Percentiles rank a stretch among this genome's conserved stretches.
Conservation (phyloP, 2,113 vertebrate species). For the Equus przewalskii region DNA sequence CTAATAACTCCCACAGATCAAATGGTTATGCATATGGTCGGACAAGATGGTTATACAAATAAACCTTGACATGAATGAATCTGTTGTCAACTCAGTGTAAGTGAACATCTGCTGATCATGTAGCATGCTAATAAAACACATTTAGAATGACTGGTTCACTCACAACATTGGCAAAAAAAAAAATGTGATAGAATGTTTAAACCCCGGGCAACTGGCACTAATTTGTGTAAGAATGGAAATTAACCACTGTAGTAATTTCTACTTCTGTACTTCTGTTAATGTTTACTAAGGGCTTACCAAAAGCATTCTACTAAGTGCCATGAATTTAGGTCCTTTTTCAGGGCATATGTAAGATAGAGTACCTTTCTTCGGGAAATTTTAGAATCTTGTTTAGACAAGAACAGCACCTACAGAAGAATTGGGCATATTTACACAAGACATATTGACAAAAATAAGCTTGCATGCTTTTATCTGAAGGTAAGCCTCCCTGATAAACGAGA, state of each 20-base stretch:
- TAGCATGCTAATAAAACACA: conserved; percentile 15
- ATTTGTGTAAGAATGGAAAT: not conserved
- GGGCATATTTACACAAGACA: not conserved
- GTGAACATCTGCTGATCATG: conserved; percentile 59
- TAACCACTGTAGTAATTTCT: not conserved
- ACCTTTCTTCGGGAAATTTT: not conserved
- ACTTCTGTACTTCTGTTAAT: not conserved
- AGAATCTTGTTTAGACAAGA: not conserved
- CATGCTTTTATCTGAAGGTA: not conserved
- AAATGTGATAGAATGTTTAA: not conserved
- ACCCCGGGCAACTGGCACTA: not conserved
- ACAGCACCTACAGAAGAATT: not conserved
- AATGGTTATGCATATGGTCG: conserved; percentile 36
- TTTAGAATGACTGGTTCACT: not conserved
- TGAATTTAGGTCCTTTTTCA: not conserved
- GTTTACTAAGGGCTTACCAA: not conserved
- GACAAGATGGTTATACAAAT: conserved; percentile 64
- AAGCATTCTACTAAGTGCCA: not conserved
- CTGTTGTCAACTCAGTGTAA: conserved; percentile 39
- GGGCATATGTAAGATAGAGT: not conserved
- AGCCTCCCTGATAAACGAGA: not conserved
- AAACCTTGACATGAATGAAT: conserved; percentile 62
- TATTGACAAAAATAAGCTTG: not conserved
- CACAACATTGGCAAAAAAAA: not conserved
- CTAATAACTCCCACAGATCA: conserved; percentile 53